Evolutionary conservation across 2,113 vertebrate genomes (phyloP).

Genomic region (Athene cunicularia): DNA sequence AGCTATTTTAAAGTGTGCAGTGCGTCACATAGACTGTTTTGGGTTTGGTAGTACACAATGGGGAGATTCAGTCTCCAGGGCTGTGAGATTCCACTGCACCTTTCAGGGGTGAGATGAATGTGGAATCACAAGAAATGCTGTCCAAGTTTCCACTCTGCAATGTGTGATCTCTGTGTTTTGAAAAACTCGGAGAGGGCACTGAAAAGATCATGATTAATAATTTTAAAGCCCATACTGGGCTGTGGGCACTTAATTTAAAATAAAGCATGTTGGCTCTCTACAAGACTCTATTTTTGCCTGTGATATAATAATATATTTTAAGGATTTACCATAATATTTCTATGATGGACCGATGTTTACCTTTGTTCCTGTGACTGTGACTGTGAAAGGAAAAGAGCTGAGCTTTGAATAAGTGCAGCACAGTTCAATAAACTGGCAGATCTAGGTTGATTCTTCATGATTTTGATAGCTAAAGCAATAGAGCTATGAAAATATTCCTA

Average conservation of each 20-base stretch:
- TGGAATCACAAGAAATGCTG: slow-evolving; percentile 26
- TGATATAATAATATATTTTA: background rate
- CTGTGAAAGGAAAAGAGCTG: background rate
- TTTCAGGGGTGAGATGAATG: slow-evolving; percentile 37
- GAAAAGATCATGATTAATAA: background rate
- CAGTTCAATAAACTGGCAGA: slow-evolving; percentile 3
- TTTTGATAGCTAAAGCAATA: slow-evolving; percentile 25
- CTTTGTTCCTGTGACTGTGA: background rate
- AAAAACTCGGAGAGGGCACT: background rate
- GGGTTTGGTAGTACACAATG: background rate
- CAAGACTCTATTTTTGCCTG: background rate
- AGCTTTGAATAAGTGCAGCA: background rate
- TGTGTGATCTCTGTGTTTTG: slow-evolving; percentile 16
- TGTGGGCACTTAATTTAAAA: background rate
- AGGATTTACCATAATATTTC: background rate
- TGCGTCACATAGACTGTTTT: background rate
- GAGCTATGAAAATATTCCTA: slow-evolving; percentile 43
- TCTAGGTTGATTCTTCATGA: background rate
- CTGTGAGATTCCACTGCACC: slow-evolving; percentile 41
- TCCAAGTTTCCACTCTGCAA: slow-evolving; percentile 47
- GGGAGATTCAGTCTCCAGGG: background rate
- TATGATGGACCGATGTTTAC: background rate
- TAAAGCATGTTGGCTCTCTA: background rate
- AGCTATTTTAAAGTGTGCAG: background rate
- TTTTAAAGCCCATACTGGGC: background rate